A percentile compares a stretch with the other conserved stretches of the same genome.
Evolutionary conservation across 2,797 vertebrate genomes (phyloP).

Genomic region (Pipistrellus kuhlii): DNA sequence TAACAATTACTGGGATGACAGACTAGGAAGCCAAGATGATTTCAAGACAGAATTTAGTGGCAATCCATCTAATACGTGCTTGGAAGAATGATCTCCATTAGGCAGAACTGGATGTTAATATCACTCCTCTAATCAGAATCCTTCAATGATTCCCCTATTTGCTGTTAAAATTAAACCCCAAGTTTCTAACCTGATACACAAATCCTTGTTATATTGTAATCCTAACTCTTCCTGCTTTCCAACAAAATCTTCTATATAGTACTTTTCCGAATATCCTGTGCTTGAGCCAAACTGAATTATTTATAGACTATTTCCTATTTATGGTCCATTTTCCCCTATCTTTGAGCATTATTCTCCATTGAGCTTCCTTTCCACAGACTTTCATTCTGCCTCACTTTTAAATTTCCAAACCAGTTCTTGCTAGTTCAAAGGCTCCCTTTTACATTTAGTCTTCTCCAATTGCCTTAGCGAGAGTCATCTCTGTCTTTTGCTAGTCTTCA

Average conservation of each 20-base stretch:
- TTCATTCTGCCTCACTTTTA: constrained; percentile 1
- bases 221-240: neutral
- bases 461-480: neutral
- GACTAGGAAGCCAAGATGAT: constrained; percentile 10
- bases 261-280: constrained; percentile 24
- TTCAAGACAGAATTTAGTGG: constrained; percentile 46
- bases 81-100: constrained; percentile 16
- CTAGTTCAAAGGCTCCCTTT: neutral
- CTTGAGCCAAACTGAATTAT: constrained; percentile 47
- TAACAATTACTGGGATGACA: constrained; percentile 30
- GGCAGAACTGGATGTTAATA: neutral
- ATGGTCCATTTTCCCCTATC: neutral
- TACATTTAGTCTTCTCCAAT: neutral
- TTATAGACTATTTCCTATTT: constrained; percentile 34
- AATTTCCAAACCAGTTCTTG: neutral
- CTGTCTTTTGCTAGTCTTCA: constrained; percentile 47
- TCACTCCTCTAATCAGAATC: constrained; percentile 8
- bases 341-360: constrained; percentile 31
- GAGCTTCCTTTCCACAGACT: neutral
- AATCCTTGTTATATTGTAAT: neutral
- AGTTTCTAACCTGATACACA: neutral
- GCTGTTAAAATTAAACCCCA: neutral
- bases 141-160: constrained; percentile 3
- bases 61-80: neutral
- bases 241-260: constrained; percentile 15